phyloP scores from a whole-genome alignment of 2,797 vertebrate species.

The Danio choprae region DNA sequence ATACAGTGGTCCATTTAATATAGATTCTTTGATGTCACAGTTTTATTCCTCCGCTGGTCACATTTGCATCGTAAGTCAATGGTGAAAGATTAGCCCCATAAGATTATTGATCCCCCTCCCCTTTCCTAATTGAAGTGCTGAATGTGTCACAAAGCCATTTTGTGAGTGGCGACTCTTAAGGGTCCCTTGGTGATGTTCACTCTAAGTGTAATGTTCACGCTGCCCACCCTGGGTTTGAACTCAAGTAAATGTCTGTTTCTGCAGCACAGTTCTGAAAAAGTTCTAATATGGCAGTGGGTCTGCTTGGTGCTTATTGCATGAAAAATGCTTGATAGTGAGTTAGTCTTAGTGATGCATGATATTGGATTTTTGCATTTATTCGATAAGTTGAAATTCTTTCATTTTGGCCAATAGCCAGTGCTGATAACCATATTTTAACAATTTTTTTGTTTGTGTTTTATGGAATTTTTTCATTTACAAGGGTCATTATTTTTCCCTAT shows the following conservation, averaged over 20 bases:
- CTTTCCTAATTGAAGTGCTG: conserved; percentile 55
- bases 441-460: no score
- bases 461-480: no score
- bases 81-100: conserved; percentile 61
- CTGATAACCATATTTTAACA: no score
- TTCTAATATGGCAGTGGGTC: neutral
- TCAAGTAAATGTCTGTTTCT: neutral
- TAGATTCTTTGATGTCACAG: conserved; percentile 22
- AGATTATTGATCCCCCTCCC: conserved; percentile 66
- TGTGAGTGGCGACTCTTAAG: conserved; percentile 40
- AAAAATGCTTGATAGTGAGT: neutral
- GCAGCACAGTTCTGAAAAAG: conserved; percentile 8
- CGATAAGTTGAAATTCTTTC: no score
- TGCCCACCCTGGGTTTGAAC: conserved; percentile 18
- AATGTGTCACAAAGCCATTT: conserved; percentile 45
- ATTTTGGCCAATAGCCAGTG: no score
- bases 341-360: neutral
- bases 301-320: neutral
- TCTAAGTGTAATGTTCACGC: conserved; percentile 25
- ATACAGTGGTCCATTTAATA: conserved; percentile 5
- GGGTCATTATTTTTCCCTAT: no score
- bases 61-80: conserved; percentile 49
- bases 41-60: conserved; percentile 57
- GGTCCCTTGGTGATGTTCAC: conserved; percentile 37
- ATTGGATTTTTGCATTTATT: no score